Evolutionary conservation across 2,888 invertebrate species (phyloP), one percentile per base, ranked within the genome.

Genomic region (Ichneumon xanthorius): DNA sequence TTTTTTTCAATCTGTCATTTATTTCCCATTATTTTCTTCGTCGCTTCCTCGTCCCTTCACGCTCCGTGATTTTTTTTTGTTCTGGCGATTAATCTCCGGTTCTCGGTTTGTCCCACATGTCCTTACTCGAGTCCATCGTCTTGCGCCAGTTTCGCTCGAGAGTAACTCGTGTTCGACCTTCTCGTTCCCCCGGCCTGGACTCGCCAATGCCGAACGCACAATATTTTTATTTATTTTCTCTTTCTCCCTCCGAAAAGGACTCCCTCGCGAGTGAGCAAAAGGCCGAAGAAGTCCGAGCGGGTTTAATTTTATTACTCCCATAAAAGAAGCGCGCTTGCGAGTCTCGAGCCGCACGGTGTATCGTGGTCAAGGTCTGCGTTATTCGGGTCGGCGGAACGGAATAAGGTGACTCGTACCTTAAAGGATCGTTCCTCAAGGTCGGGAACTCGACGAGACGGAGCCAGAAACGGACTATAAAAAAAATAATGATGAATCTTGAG

Each of bases 321-420:
- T 87, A 82, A 80, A 85, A 48, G 82, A 80, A 22, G 33, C 71
- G 65, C 53, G 26, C 19, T 22, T 16, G 16, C 45, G 71, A 33
- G 78, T 72, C 70, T 68, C 26, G 78, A 80, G 77, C 73, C 79
- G 30, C 22, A 11, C 45, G 45, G 48, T 58, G 71, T 71, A 92
- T 90, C 88, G 90, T 91, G 92, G 91, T 91, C 92, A 92, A 92
- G 92, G 92, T 89, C 87, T 61, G 53, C 55, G 45, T 84, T 88
- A 91, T 91, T 87, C 86, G 88, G 89, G 91, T 89, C 90, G 88
- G 81, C 58, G 71, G 37, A 82, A 76, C 82, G 67, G 26, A 77
- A 82, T 70, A 80, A 76, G 78, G 85, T 65, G 65, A 84, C 75
- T 77, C 87, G 68, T 79, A 87, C 91, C 89, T 91, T 90, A 90